Conservation (phyloP, 2,113 vertebrate genomes). For the Ancistrus triradiatus region DNA sequence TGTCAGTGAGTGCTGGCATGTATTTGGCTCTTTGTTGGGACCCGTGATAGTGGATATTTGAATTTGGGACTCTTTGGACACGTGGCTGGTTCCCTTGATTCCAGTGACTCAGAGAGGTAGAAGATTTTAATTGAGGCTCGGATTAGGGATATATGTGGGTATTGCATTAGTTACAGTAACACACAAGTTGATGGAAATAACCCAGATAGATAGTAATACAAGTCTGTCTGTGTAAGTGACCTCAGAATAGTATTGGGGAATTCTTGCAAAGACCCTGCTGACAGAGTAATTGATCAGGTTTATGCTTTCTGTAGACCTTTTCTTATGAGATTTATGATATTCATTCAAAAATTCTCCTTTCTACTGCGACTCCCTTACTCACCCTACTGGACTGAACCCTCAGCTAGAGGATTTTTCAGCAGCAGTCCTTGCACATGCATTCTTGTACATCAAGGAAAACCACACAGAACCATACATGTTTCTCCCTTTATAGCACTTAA, state of each 20-base stretch:
- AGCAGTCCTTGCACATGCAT: background rate
- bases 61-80: too few species aligned
- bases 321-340: constrained; percentile 65
- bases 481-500: background rate
- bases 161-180: too few species aligned
- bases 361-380: background rate
- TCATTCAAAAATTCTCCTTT: constrained; percentile 61
- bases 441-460: background rate
- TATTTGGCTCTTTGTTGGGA: constrained; percentile 15
- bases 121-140: too few species aligned
- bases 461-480: background rate
- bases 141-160: too few species aligned
- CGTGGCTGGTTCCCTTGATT: too few species aligned
- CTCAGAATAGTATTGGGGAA: constrained; percentile 11
- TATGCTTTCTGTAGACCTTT: constrained; percentile 63
- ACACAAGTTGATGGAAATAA: background rate
- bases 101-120: too few species aligned
- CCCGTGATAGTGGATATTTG: too few species aligned
- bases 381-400: background rate
- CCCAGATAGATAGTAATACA: background rate
- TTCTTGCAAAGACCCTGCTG: constrained; percentile 54
- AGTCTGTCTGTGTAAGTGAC: background rate
- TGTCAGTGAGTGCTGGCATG: constrained; percentile 33
- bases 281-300: constrained; percentile 68
- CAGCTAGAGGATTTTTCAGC: background rate